A percentile compares a stretch with the other conserved stretches of the same genome.
Evolutionary conservation across 92 coral and sea anemone species (phyloP).

Genomic region (Epizoanthus illoricatus): DNA sequence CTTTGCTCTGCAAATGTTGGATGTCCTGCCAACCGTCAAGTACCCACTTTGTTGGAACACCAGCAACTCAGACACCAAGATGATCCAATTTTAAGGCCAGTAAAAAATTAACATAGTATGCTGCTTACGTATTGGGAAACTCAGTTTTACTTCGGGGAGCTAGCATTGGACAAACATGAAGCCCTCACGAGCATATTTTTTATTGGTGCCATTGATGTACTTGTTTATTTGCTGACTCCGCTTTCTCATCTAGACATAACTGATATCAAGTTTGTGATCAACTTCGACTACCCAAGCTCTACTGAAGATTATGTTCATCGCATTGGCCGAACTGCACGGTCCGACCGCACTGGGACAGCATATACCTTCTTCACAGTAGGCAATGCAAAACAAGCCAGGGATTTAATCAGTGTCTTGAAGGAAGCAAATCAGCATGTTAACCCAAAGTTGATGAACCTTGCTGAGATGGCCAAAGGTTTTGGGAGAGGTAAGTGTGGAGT

Average conservation of each 20-base stretch:
- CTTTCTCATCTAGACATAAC: conserved; percentile 76
- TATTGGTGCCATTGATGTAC: background rate
- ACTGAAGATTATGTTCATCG: conserved; percentile 99
- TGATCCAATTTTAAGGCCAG: conserved; percentile 42
- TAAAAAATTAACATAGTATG: conserved; percentile 39
- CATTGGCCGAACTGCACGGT: conserved; percentile 98
- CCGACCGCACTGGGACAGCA: conserved; percentile 95
- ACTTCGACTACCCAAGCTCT: conserved; percentile 97
- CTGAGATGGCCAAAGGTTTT: conserved; percentile 77
- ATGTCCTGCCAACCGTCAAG: conserved; percentile 43
- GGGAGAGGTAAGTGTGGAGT: conserved; percentile 73
- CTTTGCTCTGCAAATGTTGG: conserved; percentile 50
- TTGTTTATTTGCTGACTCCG: background rate
- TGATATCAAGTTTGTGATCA: conserved; percentile 99
- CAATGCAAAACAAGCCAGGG: conserved; percentile 97
- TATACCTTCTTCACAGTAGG: conserved; percentile 95
- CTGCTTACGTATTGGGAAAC: conserved; percentile 20
- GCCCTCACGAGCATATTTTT: conserved; percentile 47
- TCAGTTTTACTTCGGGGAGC: conserved; percentile 55
- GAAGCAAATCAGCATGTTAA: conserved; percentile 97
- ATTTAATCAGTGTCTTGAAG: conserved; percentile 75
- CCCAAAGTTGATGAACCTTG: conserved; percentile 74
- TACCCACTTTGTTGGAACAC: conserved; percentile 45
- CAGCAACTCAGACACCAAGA: conserved; percentile 26
- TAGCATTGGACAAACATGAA: conserved; percentile 58